Conservation (phyloP, 2,888 invertebrate genomes). For the Hemaris fuciformis region DNA sequence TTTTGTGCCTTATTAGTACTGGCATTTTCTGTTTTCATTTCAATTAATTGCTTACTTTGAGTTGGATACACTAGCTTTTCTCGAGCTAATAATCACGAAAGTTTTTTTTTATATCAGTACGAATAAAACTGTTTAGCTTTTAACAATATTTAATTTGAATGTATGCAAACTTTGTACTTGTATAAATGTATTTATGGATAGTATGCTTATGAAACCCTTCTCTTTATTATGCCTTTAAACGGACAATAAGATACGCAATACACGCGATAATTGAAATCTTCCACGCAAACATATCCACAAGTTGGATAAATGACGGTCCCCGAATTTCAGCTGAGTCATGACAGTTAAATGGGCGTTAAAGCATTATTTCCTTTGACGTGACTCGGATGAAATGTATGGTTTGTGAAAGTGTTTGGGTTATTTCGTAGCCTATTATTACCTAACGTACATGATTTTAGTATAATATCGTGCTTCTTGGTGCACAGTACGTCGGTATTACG, state of each 20-base stretch:
- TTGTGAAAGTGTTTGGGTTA: background rate
- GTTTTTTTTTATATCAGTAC: no score
- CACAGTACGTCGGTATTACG: background rate
- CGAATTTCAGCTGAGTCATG: constrained; percentile 15
- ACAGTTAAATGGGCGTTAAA: constrained; percentile 16
- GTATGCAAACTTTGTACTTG: no score
- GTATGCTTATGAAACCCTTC: no score
- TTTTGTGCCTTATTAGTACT: no score
- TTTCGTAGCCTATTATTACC: background rate
- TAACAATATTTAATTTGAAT: no score
- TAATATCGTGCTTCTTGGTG: background rate
- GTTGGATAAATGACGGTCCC: constrained; percentile 10
- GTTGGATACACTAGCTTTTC: background rate
- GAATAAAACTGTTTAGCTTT: no score
- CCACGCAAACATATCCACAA: constrained; percentile 13
- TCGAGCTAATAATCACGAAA: no score
- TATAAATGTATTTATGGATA: no score
- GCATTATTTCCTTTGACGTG: constrained; percentile 11
- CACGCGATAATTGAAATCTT: constrained; percentile 8
- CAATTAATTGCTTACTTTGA: background rate
- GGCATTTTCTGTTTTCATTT: no score
- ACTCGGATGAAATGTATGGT: background rate
- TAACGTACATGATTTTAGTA: background rate
- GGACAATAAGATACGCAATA: background rate
- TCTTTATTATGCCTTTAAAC: background rate